Percentiles rank a stretch among this genome's conserved stretches.
phyloP scores from a whole-genome alignment of 1,140 invertebrate species.

The Drosophila oshimai region DNA sequence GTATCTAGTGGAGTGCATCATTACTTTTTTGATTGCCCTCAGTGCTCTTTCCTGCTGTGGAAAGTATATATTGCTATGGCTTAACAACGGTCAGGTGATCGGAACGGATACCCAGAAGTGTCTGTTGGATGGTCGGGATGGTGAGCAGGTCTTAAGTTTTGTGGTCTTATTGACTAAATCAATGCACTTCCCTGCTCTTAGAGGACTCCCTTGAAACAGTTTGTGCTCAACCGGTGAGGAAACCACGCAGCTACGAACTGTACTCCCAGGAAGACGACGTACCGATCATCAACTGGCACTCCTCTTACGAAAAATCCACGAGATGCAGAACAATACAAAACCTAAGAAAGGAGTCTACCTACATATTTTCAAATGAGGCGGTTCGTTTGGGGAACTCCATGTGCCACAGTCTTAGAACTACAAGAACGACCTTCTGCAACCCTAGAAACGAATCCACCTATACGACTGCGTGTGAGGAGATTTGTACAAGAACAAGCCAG shows the following conservation, averaged over 20 bases:
- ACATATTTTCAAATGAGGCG: no score
- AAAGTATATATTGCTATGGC: constrained; percentile 72
- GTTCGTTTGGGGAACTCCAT: no score
- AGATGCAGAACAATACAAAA: no score
- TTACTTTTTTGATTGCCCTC: constrained; percentile 56
- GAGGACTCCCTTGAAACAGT: constrained; percentile 42
- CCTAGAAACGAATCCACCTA: no score
- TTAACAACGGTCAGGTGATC: constrained; percentile 50
- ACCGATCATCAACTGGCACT: constrained; percentile 71
- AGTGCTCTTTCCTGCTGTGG: constrained; percentile 80
- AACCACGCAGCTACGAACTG: neutral
- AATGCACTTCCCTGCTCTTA: neutral
- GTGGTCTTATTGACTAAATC: no score
- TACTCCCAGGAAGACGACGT: constrained; percentile 3
- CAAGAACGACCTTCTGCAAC: no score
- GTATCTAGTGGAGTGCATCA: constrained; percentile 56
- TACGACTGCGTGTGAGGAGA: no score
- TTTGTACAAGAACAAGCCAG: no score
- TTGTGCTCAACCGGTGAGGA: neutral
- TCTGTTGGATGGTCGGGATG: constrained; percentile 73
- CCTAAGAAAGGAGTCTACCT: no score
- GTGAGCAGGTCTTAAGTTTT: constrained; percentile 6
- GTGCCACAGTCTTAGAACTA: no score
- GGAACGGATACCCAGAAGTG: constrained; percentile 79
- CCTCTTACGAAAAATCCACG: constrained; percentile 65